A percentile compares a stretch with the other conserved stretches of the same genome.
Conservation (phyloP, 1,140 invertebrate genomes). For the Caenorhabditis briggsae region DNA sequence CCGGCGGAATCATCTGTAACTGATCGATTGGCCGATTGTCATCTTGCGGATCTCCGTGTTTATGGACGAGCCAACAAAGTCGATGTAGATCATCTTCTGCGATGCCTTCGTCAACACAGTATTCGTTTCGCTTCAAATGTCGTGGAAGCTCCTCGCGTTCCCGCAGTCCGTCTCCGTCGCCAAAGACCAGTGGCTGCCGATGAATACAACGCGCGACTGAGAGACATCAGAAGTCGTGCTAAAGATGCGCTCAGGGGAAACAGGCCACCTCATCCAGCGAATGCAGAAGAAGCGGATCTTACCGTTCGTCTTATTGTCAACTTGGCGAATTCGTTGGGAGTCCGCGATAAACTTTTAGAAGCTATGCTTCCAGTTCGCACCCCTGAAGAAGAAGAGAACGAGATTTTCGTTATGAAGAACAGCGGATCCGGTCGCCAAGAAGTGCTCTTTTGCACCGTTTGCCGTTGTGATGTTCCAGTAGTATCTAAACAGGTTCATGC, state of each 20-base stretch:
- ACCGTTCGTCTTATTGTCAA: slow-evolving; percentile 34
- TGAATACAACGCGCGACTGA: slow-evolving; percentile 6
- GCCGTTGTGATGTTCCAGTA: slow-evolving; percentile 40
- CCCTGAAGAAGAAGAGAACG: background rate
- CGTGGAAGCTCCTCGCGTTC: background rate
- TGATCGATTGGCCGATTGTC: background rate
- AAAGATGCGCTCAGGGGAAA: slow-evolving; percentile 18
- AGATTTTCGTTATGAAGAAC: background rate
- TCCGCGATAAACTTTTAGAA: background rate
- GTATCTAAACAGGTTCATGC: slow-evolving; percentile 27
- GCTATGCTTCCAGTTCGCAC: background rate
- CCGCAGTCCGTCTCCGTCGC: background rate
- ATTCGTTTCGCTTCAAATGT: background rate
- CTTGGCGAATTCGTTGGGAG: slow-evolving; percentile 25
- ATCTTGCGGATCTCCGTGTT: background rate
- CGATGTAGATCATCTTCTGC: background rate
- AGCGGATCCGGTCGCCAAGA: slow-evolving; percentile 3
- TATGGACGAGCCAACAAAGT: background rate
- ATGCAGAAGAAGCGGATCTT: slow-evolving; percentile 6
- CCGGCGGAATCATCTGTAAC: background rate
- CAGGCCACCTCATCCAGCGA: background rate
- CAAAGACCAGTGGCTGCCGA: background rate
- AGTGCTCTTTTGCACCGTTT: slow-evolving; percentile 20
- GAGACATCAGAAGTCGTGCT: slow-evolving; percentile 8
- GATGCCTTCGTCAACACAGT: slow-evolving; percentile 12